Evolutionary conservation across 2,113 vertebrate genomes (phyloP), one percentile per base, ranked within the genome.

Genomic region (Hippocampus barbouri): DNA sequence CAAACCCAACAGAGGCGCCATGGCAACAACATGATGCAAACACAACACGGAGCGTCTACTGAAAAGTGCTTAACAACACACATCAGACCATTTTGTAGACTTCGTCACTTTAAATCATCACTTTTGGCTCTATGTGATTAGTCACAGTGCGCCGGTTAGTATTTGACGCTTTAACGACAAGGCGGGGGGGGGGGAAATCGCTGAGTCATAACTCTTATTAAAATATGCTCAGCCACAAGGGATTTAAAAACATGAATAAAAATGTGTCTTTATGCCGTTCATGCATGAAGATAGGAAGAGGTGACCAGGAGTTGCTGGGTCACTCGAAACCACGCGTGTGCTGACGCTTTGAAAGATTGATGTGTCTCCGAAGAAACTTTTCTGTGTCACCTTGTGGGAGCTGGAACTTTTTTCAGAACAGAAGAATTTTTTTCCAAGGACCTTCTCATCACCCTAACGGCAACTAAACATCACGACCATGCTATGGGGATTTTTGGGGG

Each of bases 341-440:
- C 67, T 59, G 38, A 76, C 34, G 11, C 71, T 45, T 45, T 87
- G 86, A 88, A 90, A 85, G 79, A 88, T 89, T 84, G 61, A 90
- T 85, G 77, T 80, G 66, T 12, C 40, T 60, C 70, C 82, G 56
- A 59, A 65, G 4, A 70, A 64, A 34, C 69, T 72, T 43, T 43
- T 43, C 70, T 41, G 70, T 76, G 66, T 79, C 70, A 60, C 73
- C 25, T 68, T 23, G 41, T 40, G 49, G 74, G 69, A 56, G 41
- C 61, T 7, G 8, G 8, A 27, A 60, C 16, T 21, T 30, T 60
- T 57, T 57, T 10, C n/a, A 23, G 18, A 18, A 14, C 49, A 51
- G 49, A 18, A 51, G 15, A 23, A 54, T 54, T 54, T 9, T 56
- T 56, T n/a, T 15, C 43, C 43, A 45, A 45, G 43, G 43, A n/a